Evolutionary conservation across 2,888 invertebrate species (phyloP), one percentile per base, ranked within the genome.

Genomic region (Cerastoderma edule): DNA sequence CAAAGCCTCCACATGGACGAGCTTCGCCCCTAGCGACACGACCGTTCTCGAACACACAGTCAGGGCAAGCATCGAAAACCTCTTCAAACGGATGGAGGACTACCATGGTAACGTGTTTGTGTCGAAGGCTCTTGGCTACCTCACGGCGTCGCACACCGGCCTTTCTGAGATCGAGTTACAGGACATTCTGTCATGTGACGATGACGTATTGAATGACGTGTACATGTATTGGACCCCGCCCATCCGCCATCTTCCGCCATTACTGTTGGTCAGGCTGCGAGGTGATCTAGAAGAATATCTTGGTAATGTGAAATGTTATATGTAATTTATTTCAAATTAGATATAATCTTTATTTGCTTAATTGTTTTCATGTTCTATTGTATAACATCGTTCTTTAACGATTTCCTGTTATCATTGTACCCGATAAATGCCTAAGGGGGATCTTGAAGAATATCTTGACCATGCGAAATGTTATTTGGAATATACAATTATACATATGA

Each of bases 191-290:
- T 89, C 89, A 19, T 88, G 89, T 75, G 87, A 88, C 72, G 90
- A 90, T 72, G 86, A 87, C 30, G 90, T 90, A 4, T 76, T 90
- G 19, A 89, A 89, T 81, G 91, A 90, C 70, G 88, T 90, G 24
- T 90, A 89, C 78, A 81, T 86, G 82, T 90, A 86, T 76, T 91
- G 89, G 89, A 87, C 83, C 1, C 90, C 90, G 6, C 91, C 91
- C 0, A 74, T 90, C 48, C 75, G 91, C 44, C 82, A 91, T 22
- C 82, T 91, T 39, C 91, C 91, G 16, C 91, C 91, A 13, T 82
- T 91, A n/a, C 78, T 91, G 50, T 78, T 89, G 72, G 88, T 89
- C 30, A 75, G 91, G 27, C 71, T 91, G 57, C 85, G 87, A 64
- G 80, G 85, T 35, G 91, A 91, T 54, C 83, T 91, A 0, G 80